Percentiles rank a stretch among this genome's conserved stretches.
phyloP scores from a whole-genome alignment of 2,888 invertebrate genomes.

The Apotomis turbidana region DNA sequence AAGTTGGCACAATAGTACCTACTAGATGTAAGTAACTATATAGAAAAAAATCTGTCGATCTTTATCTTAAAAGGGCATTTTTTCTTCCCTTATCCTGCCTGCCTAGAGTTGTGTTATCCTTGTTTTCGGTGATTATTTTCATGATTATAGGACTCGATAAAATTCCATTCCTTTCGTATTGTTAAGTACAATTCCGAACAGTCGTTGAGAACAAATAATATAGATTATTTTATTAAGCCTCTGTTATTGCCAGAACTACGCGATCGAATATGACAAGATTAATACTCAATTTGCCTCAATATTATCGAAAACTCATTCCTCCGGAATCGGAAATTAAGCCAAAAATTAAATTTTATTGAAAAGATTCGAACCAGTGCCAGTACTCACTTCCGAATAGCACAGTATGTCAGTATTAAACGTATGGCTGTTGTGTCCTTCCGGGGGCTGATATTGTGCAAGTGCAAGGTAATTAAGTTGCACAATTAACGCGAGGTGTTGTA shows the following conservation, averaged over 20 bases:
- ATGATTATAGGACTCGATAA: too few relatives aligned
- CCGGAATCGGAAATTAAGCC: neutral
- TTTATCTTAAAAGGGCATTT: too few relatives aligned
- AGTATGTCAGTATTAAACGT: neutral
- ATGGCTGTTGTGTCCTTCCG: neutral
- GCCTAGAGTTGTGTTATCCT: too few relatives aligned
- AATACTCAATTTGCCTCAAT: neutral
- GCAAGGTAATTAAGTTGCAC: slow-evolving; percentile 27
- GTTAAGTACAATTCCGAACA: too few relatives aligned
- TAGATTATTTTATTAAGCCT: too few relatives aligned
- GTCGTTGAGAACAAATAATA: too few relatives aligned
- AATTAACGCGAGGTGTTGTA: slow-evolving; percentile 43
- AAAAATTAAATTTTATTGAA: neutral
- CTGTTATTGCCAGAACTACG: neutral
- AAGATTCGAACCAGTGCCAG: neutral
- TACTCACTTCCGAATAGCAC: neutral
- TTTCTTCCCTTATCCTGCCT: too few relatives aligned
- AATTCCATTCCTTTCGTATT: too few relatives aligned
- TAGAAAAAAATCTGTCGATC: too few relatives aligned
- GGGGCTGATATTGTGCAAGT: neutral
- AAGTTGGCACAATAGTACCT: too few relatives aligned
- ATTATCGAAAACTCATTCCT: slow-evolving; percentile 13
- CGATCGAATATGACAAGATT: neutral
- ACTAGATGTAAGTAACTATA: too few relatives aligned
- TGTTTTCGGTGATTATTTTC: too few relatives aligned